phyloP scores from a whole-genome alignment of 2,113 vertebrate species.

The Eolophus roseicapilla region DNA sequence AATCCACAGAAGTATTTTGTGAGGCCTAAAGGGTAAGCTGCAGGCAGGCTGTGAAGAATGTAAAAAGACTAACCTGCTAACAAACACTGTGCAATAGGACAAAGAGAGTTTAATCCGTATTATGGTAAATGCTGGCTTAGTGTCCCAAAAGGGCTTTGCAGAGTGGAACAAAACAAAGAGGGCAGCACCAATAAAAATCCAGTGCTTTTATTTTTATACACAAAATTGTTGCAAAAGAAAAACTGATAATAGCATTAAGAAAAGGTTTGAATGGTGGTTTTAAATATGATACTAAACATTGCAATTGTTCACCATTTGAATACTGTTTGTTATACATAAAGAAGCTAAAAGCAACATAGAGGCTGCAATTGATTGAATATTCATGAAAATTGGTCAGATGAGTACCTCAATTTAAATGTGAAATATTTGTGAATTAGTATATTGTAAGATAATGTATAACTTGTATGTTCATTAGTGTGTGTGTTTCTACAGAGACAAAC shows the following conservation, averaged over 20 bases:
- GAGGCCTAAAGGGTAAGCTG: conserved; percentile 91
- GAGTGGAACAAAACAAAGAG: conserved; percentile 84
- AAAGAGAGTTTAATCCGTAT: conserved; percentile 95
- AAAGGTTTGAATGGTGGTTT: conserved; percentile 82
- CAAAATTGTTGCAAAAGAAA: conserved; percentile 85
- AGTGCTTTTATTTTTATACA: conserved; percentile 84
- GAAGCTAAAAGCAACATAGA: conserved; percentile 76
- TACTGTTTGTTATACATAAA: conserved; percentile 84
- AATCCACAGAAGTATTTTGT: conserved; percentile 94
- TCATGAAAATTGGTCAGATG: conserved; percentile 62
- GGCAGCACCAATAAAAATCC: conserved; percentile 83
- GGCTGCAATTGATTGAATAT: conserved; percentile 55
- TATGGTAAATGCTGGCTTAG: conserved; percentile 96
- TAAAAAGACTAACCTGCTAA: conserved; percentile 97
- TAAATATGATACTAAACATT: conserved; percentile 87
- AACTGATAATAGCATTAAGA: conserved; percentile 85
- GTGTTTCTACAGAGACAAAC: not conserved
- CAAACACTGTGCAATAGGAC: conserved; percentile 87
- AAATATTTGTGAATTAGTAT: conserved; percentile 45
- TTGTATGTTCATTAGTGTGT: not conserved
- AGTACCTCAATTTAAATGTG: conserved; percentile 58
- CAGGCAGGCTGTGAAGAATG: conserved; percentile 85
- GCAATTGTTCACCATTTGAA: conserved; percentile 82
- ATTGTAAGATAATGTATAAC: not conserved
- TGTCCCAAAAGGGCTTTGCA: conserved; percentile 89